Evolutionary conservation across 2,888 invertebrate genomes (phyloP).

Genomic region (Xylota sylvarum): DNA sequence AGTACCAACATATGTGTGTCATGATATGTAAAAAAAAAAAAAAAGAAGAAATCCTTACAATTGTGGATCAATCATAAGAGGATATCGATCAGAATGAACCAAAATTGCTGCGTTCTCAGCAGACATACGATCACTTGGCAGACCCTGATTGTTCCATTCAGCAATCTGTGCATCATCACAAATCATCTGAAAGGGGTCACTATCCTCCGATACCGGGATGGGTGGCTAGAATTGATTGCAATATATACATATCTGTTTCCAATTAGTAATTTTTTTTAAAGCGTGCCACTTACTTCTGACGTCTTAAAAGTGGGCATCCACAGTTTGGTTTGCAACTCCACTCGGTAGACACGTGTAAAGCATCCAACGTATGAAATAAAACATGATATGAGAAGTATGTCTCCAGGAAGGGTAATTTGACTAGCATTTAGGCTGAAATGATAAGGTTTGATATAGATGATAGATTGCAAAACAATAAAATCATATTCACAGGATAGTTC

Average conservation of each 20-base stretch:
- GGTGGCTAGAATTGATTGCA: constrained; percentile 85
- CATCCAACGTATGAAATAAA: constrained; percentile 98
- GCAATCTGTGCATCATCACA: constrained; percentile 97
- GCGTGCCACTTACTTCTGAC: constrained; percentile 85
- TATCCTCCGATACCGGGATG: constrained; percentile 91
- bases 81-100: constrained; percentile 95
- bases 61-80: constrained; percentile 97
- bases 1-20: no score
- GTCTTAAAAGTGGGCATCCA: constrained; percentile 93
- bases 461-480: constrained; percentile 13
- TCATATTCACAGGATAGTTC: background rate
- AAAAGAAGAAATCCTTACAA: constrained; percentile 84
- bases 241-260: background rate
- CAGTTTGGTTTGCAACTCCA: constrained; percentile 90
- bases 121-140: constrained; percentile 97
- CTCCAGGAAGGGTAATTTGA: constrained; percentile 93
- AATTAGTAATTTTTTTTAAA: background rate
- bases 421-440: constrained; percentile 87
- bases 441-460: no score
- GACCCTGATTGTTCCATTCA: constrained; percentile 96
- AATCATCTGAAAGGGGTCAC: constrained; percentile 93
- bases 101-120: constrained; percentile 97
- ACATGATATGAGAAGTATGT: constrained; percentile 94
- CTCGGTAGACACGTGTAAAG: constrained; percentile 93
- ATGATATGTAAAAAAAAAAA: no score